A percentile compares a stretch with the other conserved stretches of the same genome.
Evolutionary conservation across 2,888 invertebrate species (phyloP).

Genomic region (Zaprionus obscuricornis): DNA sequence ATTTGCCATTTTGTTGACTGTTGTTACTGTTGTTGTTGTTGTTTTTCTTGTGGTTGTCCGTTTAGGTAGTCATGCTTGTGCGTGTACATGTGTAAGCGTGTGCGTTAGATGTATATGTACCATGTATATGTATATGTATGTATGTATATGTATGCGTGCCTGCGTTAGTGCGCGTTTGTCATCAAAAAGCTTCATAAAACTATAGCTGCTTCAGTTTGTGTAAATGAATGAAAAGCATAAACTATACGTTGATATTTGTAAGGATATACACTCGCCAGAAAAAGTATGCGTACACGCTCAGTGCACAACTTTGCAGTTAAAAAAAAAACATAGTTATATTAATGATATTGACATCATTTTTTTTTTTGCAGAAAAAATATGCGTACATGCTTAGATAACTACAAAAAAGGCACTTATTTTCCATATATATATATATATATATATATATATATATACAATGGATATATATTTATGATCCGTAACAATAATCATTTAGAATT

Average conservation of each 20-base stretch:
- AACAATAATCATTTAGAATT: too few species aligned
- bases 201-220: constrained; percentile 10
- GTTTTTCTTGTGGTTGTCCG: constrained; percentile 46
- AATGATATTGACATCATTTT: too few species aligned
- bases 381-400: too few species aligned
- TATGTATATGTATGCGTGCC: constrained; percentile 15
- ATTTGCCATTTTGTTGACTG: constrained; percentile 52
- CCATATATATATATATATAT: neutral
- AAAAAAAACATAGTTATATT: too few species aligned
- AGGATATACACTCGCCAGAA: too few species aligned
- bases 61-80: constrained; percentile 32
- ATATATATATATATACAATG: neutral
- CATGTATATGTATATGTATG: neutral
- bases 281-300: too few species aligned
- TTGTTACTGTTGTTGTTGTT: constrained; percentile 22
- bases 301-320: too few species aligned
- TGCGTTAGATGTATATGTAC: neutral
- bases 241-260: too few species aligned
- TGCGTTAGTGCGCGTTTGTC: constrained; percentile 38
- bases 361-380: too few species aligned
- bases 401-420: too few species aligned
- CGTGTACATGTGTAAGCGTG: constrained; percentile 5
- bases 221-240: too few species aligned
- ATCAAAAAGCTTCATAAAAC: constrained; percentile 47
- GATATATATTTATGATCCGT: too few species aligned